Conservation (phyloP, 2,113 vertebrate genomes). For the Octodon degus region DNA sequence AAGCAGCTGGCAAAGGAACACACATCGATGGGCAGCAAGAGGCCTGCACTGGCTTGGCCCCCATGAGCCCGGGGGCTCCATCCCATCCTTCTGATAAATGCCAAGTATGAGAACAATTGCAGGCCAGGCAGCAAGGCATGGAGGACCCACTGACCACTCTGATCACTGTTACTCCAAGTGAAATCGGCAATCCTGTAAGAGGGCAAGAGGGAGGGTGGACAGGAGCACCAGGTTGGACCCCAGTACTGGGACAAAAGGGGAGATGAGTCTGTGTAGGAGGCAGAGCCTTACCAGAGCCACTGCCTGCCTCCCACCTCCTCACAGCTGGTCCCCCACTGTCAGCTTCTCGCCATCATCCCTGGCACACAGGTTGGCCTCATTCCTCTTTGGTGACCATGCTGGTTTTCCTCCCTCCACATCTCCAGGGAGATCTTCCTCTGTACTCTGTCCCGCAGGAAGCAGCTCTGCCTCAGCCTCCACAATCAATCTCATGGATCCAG, state of each 20-base stretch:
- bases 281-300: not conserved
- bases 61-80: not conserved
- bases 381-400: not conserved
- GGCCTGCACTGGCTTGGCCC: not conserved
- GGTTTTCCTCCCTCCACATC: not conserved
- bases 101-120: not conserved
- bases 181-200: not conserved
- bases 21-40: slow-evolving; percentile 42
- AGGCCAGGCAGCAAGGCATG: slow-evolving; percentile 3
- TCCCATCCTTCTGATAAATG: slow-evolving; percentile 42
- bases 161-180: not conserved
- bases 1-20: not conserved
- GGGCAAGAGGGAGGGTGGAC: not conserved
- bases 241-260: not conserved
- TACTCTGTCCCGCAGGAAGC: not conserved
- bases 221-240: not conserved
- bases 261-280: not conserved
- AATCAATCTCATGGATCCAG: not conserved
- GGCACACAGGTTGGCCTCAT: not conserved
- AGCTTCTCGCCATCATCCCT: not conserved
- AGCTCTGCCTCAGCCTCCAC: not conserved
- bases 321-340: not conserved
- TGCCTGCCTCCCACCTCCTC: not conserved
- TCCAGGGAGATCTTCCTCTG: not conserved
- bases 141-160: not conserved